Evolutionary conservation across 1,140 invertebrate genomes (phyloP).

Genomic region (Drosophila malerkotliana): DNA sequence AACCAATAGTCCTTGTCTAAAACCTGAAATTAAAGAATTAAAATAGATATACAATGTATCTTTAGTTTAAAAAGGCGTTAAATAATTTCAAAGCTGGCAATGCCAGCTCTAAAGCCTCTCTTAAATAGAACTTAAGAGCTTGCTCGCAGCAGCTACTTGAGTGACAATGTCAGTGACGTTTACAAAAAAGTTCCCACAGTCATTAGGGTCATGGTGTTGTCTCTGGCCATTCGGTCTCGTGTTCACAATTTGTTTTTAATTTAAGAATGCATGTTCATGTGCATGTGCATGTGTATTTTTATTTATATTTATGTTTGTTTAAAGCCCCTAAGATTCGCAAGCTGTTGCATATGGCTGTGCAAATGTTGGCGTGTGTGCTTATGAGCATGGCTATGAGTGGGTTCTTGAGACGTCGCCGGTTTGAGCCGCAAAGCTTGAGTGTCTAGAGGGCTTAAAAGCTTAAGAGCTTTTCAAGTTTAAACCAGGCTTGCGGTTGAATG

Average conservation of each 20-base stretch:
- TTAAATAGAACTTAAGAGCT: constrained; percentile 55
- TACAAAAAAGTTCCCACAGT: constrained; percentile 69
- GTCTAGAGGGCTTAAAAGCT: constrained; percentile 48
- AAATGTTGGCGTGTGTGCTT: constrained; percentile 16
- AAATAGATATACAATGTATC: background rate
- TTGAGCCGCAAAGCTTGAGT: constrained; percentile 52
- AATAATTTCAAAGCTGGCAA: constrained; percentile 46
- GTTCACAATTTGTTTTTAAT: constrained; percentile 69
- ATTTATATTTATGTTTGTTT: background rate
- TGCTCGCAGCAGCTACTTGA: constrained; percentile 9
- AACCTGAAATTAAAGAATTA: background rate
- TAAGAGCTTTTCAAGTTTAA: constrained; percentile 45
- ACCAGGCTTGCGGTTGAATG: constrained; percentile 59
- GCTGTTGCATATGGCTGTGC: constrained; percentile 20
- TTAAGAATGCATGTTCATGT: constrained; percentile 33
- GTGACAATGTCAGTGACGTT: constrained; percentile 42
- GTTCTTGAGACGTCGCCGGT: constrained; percentile 58
- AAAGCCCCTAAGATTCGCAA: constrained; percentile 28
- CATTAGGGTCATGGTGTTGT: constrained; percentile 64
- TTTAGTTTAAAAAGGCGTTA: constrained; percentile 22
- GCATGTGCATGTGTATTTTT: background rate
- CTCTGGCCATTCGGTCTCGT: constrained; percentile 60
- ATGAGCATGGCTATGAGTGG: constrained; percentile 45
- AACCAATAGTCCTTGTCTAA: background rate
- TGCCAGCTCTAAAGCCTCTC: constrained; percentile 34